Evolutionary conservation across 2,888 invertebrate genomes (phyloP).

Genomic region (Cephus sareptanus): DNA sequence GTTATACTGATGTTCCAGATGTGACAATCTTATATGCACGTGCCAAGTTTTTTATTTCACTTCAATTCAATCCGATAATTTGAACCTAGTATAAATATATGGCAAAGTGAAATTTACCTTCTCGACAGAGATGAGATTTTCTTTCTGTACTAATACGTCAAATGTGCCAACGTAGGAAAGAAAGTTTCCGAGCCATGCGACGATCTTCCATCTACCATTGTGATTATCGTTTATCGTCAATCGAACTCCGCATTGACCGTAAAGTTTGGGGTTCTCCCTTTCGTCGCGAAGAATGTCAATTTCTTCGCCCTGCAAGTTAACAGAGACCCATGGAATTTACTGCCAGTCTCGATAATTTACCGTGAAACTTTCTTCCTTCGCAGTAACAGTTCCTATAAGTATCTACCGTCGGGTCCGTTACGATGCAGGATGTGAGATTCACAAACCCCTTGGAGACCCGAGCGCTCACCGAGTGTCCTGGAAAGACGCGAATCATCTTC

Average conservation of each 20-base stretch:
- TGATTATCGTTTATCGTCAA: conserved; percentile 22
- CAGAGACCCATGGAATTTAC: not conserved
- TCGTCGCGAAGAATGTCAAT: not conserved
- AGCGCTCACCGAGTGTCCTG: conserved; percentile 23
- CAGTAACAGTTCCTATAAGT: not conserved
- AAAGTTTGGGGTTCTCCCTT: conserved; percentile 18
- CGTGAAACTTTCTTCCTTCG: not conserved
- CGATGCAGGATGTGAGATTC: conserved; percentile 23
- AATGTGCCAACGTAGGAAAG: not conserved
- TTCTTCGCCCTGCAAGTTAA: conserved; percentile 2
- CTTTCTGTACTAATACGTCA: not conserved
- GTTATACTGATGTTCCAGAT: not conserved
- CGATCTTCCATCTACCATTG: conserved; percentile 28
- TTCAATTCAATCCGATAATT: not conserved
- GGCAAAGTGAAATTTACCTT: not conserved
- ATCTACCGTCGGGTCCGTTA: conserved; percentile 11
- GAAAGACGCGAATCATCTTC: conserved; percentile 13
- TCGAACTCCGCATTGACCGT: conserved; percentile 36
- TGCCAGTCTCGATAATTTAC: not conserved
- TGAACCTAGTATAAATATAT: not conserved
- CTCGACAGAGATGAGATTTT: not conserved
- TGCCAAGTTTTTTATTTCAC: not conserved
- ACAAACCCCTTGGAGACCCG: conserved; percentile 15
- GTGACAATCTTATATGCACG: not conserved
- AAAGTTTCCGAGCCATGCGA: conserved; percentile 8